Conservation (phyloP, 2,797 vertebrate genomes). For the Anguilla megastoma region DNA sequence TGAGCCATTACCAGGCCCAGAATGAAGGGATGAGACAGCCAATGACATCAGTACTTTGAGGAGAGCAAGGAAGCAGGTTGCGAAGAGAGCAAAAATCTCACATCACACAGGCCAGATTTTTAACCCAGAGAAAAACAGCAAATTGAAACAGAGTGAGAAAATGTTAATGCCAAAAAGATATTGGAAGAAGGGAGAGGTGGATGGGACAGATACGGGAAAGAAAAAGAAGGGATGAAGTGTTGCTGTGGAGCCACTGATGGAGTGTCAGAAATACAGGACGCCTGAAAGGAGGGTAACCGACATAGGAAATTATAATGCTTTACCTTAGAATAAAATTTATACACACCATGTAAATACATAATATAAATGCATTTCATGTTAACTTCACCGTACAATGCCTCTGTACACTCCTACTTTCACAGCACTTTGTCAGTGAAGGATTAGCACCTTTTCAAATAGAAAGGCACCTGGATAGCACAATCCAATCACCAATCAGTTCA, state of each 20-base stretch:
- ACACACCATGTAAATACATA: slow-evolving; percentile 27
- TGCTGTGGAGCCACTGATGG: no score
- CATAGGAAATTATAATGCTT: not conserved
- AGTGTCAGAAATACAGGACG: no score
- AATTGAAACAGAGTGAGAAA: not conserved
- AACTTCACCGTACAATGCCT: not conserved
- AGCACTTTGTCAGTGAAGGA: not conserved
- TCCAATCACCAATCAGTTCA: not conserved
- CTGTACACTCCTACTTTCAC: not conserved
- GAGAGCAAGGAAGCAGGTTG: not conserved
- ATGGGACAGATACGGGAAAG: not conserved
- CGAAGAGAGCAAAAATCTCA: not conserved
- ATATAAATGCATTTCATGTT: not conserved
- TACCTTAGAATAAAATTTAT: slow-evolving; percentile 13
- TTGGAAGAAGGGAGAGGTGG: not conserved
- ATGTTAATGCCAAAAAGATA: not conserved
- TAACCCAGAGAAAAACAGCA: not conserved
- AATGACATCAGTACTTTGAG: slow-evolving; percentile 21
- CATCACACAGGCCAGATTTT: not conserved
- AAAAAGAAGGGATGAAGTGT: not conserved
- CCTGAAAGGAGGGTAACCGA: not conserved
- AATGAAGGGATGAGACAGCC: not conserved
- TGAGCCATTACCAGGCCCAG: not conserved
- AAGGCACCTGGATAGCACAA: not conserved
- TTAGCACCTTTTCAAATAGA: not conserved